Evolutionary conservation across 2,888 invertebrate genomes (phyloP), one percentile per base, ranked within the genome.

Genomic region (Germaria angustata): DNA sequence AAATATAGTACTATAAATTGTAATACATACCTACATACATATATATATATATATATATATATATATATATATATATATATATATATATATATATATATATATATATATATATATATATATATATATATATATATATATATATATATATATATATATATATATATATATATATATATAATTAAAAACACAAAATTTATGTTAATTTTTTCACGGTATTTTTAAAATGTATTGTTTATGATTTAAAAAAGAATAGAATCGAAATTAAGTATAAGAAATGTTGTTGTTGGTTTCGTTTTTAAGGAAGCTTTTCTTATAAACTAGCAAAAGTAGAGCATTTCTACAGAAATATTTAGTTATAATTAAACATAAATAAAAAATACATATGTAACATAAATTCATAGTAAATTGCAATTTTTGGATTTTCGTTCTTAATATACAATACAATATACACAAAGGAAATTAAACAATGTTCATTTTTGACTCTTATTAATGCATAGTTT

Each of bases 341-440:
- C 78, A 69, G 44, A 73, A 77, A 63, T 57, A 68, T 61, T 53
- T 34, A 20, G 51, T 63, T 65, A 79, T 76, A 61, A 55, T 76
- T 24, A 82, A 82, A 76, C 34, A 79, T 76, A 81, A 81, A 73
- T 78, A 78, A 81, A 68, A 75, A 82, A 65, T 51, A n/a, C n/a
- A n/a, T n/a, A 68, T 65, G 2, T 77, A 78, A 77, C 81, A 77
- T 79, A 82, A 82, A 82, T 79, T 82, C 75, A 79, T 82, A 76
- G 44, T 72, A 78, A 81, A 78, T 76, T 68, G 66, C 68, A 44
- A 39, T 69, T 76, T 82, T 69, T 44, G 63, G 44, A 34, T 53
- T 68, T 73, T 66, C 2, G 24, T 69, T 53, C 69, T 71, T 34
- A 80, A 80, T 80, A 80, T 80, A 80, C 72, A 78, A 78, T 77